Percentiles rank a stretch among this genome's conserved stretches.
Evolutionary conservation across 2,888 invertebrate genomes (phyloP).

Genomic region (Lasioglossum zephyrum): DNA sequence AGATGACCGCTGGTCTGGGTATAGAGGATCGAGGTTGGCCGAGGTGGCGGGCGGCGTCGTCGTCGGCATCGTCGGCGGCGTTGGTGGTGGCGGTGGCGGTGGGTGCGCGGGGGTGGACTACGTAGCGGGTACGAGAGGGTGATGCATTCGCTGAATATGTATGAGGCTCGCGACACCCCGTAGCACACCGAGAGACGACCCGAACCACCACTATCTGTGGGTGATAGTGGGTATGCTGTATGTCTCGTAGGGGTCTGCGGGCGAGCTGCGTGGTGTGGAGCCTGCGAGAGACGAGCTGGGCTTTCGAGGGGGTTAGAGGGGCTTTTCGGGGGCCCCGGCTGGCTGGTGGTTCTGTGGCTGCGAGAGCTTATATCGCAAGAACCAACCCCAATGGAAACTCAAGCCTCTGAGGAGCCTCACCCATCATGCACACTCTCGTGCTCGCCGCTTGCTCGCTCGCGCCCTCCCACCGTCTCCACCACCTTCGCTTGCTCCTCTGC

Average conservation of each 20-base stretch:
- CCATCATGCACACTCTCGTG: constrained; percentile 83
- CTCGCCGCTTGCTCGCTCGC: constrained; percentile 60
- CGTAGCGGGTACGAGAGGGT: constrained; percentile 78
- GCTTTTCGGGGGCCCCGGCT: constrained; percentile 53
- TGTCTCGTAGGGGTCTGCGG: constrained; percentile 81
- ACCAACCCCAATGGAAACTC: constrained; percentile 83
- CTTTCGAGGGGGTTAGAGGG: constrained; percentile 56
- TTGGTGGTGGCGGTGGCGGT: constrained; percentile 63
- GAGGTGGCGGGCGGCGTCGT: constrained; percentile 62
- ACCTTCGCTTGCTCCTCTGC: constrained; percentile 25
- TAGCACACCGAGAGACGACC: constrained; percentile 78
- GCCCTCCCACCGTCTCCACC: not conserved
- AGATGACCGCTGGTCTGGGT: constrained; percentile 77
- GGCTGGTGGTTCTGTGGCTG: constrained; percentile 71
- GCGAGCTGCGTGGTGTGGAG: constrained; percentile 59
- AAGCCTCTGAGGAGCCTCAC: constrained; percentile 81
- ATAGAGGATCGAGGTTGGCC: constrained; percentile 79
- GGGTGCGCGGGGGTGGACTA: constrained; percentile 15
- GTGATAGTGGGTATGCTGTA: constrained; percentile 83
- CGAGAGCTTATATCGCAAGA: constrained; percentile 81
- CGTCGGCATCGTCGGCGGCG: constrained; percentile 79
- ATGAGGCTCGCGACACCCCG: constrained; percentile 86
- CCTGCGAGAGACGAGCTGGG: constrained; percentile 58
- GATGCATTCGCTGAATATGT: constrained; percentile 89
- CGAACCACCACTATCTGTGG: constrained; percentile 83